Percentiles rank a stretch among this genome's conserved stretches.
Evolutionary conservation across 2,888 invertebrate species (phyloP).

Genomic region (Thera britannica): DNA sequence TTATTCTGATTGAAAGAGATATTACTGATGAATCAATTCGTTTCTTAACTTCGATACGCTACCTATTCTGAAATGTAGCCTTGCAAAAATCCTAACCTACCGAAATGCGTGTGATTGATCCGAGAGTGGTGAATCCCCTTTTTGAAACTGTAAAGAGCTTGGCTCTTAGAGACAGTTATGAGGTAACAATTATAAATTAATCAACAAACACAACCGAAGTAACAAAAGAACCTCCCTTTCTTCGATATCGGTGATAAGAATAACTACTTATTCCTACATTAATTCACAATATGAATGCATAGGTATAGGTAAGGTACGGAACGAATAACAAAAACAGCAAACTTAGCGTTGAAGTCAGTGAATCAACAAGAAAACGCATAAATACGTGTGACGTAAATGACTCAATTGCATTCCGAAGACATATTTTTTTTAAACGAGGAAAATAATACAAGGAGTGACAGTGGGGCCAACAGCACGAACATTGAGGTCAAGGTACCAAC

Average conservation of each 20-base stretch:
- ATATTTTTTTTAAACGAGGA: constrained; percentile 42
- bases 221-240: no score
- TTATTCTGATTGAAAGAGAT: constrained; percentile 25
- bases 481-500: constrained; percentile 75
- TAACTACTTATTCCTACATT: no score
- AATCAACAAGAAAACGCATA: constrained; percentile 5
- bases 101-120: no score
- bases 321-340: background rate
- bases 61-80: background rate
- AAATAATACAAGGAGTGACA: constrained; percentile 47
- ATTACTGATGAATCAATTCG: constrained; percentile 25
- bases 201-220: no score
- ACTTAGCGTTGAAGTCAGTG: background rate
- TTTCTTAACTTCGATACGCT: constrained; percentile 15
- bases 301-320: background rate
- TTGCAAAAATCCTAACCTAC: no score
- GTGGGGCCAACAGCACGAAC: constrained; percentile 41
- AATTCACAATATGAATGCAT: no score
- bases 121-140: background rate
- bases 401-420: constrained; percentile 20
- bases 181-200: no score
- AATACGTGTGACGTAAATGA: constrained; percentile 8
- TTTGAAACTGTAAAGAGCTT: background rate
- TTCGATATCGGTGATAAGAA: no score
- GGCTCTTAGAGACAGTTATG: no score